Conservation (phyloP, 2,888 invertebrate genomes). For the Galerucella nymphaeae region DNA sequence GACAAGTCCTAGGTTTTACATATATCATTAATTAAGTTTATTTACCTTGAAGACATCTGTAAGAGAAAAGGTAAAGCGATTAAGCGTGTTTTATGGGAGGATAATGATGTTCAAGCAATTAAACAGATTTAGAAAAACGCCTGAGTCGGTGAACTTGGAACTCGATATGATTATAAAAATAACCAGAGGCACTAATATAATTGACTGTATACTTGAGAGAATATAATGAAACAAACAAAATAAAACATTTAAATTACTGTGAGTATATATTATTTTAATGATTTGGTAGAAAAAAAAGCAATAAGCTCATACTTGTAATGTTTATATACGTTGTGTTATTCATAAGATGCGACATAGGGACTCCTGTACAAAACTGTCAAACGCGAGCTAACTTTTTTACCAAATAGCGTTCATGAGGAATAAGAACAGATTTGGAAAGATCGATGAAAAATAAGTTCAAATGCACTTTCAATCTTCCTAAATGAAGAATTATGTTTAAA, state of each 20-base stretch:
- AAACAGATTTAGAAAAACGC: not conserved
- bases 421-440: no score
- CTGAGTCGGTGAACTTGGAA: not conserved
- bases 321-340: no score
- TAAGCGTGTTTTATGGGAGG: not conserved
- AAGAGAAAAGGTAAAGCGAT: not conserved
- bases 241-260: not conserved
- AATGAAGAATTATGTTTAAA: no score
- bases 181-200: not conserved
- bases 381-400: no score
- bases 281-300: no score
- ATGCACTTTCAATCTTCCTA: no score
- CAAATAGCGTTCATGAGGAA: no score
- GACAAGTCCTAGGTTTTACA: not conserved
- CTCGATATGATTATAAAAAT: not conserved
- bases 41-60: not conserved
- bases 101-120: not conserved
- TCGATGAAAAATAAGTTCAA: no score
- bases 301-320: no score
- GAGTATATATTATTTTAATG: not conserved
- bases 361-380: no score
- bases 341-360: no score
- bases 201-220: not conserved
- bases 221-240: not conserved
- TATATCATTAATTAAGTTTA: not conserved